Conservation (phyloP, 2,113 vertebrate genomes). For the Mellivora capensis region DNA sequence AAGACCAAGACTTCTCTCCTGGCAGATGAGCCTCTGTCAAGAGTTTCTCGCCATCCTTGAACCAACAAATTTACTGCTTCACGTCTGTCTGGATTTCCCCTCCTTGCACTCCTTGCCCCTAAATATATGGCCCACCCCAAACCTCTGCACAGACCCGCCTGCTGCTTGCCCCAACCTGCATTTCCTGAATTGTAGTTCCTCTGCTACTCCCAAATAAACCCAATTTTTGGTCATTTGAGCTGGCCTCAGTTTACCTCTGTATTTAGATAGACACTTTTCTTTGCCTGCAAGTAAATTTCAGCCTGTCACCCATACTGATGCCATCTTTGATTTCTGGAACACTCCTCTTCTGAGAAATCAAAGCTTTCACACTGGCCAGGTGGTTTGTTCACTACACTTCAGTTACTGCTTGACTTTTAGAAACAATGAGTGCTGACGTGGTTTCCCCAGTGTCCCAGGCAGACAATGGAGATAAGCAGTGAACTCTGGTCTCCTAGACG, state of each 20-base stretch:
- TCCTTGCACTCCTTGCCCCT: background rate
- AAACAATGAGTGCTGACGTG: background rate
- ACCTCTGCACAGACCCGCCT: background rate
- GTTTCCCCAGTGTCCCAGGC: background rate
- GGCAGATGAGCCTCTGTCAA: background rate
- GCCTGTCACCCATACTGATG: background rate
- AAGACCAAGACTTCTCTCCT: background rate
- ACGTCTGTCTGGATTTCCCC: background rate
- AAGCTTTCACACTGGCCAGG: background rate
- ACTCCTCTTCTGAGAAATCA: background rate
- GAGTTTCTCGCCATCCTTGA: background rate
- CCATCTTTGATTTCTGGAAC: background rate
- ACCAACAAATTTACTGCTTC: background rate
- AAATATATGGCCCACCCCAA: background rate
- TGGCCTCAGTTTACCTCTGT: background rate
- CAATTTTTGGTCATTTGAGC: background rate
- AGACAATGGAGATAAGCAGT: background rate
- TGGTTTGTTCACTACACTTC: background rate
- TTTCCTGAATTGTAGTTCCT: background rate
- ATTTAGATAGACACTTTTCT: background rate
- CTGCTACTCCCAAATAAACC: background rate
- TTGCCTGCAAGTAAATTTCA: background rate
- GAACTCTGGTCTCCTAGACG: no score
- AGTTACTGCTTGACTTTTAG: background rate
- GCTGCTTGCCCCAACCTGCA: background rate